Base-by-base conservation (phyloP, 2,797 vertebrate genomes). In the Xerus rutilus region DNA sequence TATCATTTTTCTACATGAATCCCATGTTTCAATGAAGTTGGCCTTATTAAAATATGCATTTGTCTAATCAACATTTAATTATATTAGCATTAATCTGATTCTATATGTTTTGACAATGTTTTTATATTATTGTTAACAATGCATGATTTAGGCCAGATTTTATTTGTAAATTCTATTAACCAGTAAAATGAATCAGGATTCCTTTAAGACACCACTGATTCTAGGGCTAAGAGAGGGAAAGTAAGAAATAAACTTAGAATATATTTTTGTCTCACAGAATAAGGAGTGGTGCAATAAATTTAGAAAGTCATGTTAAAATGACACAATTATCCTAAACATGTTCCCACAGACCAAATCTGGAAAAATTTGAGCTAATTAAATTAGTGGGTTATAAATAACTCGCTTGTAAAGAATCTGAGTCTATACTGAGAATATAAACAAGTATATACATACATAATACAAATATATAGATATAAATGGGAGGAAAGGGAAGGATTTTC, bases 21-120 rank as follows among this genome's bases (percentile, higher is more conserved):
- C 23, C 15, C 3, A 57, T 54, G 52, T 86, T 96, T 95, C 5
- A 47, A 54, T 15, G 85, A 65, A 77, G 85, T 54, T 94, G 14
- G 7, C 32, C 69, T 28, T 79, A 45, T 72, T 62, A 82, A 64
- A 23, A 59, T 49, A 70, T 54, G 1, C 35, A 76, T 54, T 74
- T 91, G 45, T 64, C n/a, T 86, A 86, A 92, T 82, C 7, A 65
- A 39, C 43, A 59, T 86, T 74, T 67, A 92, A 94, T 89, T 84
- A 73, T 23, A 83, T 91, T 89, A 93, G 18, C 25, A 52, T 39
- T 81, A 47, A 78, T 62, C 21, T 28, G 70, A 57, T 85, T 77
- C 77, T 86, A 35, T 64, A 47, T 65, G 28, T 30, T 86, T 70
- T 89, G 25, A 76, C 7, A 86, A 30, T 67, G 17, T n/a, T 91